Evolutionary conservation across 1,140 invertebrate species (phyloP).

Genomic region (Hyphantria cunea): DNA sequence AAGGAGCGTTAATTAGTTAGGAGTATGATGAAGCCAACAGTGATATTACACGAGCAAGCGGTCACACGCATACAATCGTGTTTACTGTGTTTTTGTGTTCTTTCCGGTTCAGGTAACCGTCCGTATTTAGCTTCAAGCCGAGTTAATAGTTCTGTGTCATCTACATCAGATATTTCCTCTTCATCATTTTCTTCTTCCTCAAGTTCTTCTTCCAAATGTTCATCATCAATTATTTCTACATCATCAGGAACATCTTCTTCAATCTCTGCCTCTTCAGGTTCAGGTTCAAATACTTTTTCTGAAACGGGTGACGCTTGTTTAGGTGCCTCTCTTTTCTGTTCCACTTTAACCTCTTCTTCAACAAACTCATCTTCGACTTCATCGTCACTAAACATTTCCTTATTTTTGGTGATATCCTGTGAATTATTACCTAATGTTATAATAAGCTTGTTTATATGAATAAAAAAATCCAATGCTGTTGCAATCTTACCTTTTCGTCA

Average conservation of each 20-base stretch:
- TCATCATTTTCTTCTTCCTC: constrained; percentile 81
- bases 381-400: constrained; percentile 64
- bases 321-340: constrained; percentile 47
- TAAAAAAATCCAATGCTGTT: no score
- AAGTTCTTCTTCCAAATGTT: constrained; percentile 74
- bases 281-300: constrained; percentile 24
- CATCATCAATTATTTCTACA: constrained; percentile 78
- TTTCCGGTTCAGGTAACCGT: constrained; percentile 82
- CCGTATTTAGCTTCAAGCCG: constrained; percentile 88
- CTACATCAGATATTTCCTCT: constrained; percentile 84
- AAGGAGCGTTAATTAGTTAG: constrained; percentile 57
- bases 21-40: constrained; percentile 50
- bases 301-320: constrained; percentile 31
- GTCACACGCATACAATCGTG: constrained; percentile 57
- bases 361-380: constrained; percentile 55
- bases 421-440: constrained; percentile 2
- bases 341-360: constrained; percentile 60
- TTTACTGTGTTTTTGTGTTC: constrained; percentile 80
- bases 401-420: constrained; percentile 35
- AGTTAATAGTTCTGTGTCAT: constrained; percentile 85
- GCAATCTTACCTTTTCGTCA: constrained; percentile 28
- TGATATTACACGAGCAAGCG: constrained; percentile 44
- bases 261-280: constrained; percentile 32
- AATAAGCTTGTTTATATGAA: background rate
- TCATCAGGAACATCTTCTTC: constrained; percentile 76